Conservation (phyloP, 2,888 invertebrate genomes). For the Lasioglossum pauxillum region DNA sequence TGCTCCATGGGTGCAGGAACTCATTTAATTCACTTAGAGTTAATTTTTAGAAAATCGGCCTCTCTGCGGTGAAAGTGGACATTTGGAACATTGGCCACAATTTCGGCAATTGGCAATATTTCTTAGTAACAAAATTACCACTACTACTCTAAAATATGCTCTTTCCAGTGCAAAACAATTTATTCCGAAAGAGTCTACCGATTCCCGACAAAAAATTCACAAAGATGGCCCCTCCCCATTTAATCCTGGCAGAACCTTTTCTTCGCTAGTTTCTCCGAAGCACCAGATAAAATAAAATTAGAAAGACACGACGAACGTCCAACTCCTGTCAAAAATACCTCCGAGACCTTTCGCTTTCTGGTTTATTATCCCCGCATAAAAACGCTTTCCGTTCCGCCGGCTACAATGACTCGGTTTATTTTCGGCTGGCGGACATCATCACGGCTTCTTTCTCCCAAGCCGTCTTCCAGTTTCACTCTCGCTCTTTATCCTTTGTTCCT, state of each 20-base stretch:
- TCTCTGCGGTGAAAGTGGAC: too few species aligned
- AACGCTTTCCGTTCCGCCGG: background rate
- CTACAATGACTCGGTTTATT: constrained; percentile 31
- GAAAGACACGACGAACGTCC: background rate
- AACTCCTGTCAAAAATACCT: background rate
- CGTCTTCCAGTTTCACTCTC: constrained; percentile 6
- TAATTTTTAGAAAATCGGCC: background rate
- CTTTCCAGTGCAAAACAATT: background rate
- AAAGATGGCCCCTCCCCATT: background rate
- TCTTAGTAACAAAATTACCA: background rate
- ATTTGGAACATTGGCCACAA: too few species aligned
- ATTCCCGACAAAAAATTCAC: background rate
- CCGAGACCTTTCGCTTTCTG: background rate
- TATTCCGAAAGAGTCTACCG: background rate
- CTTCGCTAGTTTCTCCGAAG: background rate
- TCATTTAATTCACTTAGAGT: background rate
- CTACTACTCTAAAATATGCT: background rate
- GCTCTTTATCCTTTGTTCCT: constrained; percentile 25
- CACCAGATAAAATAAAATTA: background rate
- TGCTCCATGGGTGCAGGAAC: background rate
- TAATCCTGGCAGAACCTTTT: background rate
- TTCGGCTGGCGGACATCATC: constrained; percentile 52
- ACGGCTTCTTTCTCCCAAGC: background rate
- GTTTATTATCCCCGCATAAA: background rate
- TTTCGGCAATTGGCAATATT: background rate